These are phyloP conservation scores for Sylvia atricapilla DNA, from an alignment of 2,113 vertebrate genomes.

Conservation along the genomic window DNA sequence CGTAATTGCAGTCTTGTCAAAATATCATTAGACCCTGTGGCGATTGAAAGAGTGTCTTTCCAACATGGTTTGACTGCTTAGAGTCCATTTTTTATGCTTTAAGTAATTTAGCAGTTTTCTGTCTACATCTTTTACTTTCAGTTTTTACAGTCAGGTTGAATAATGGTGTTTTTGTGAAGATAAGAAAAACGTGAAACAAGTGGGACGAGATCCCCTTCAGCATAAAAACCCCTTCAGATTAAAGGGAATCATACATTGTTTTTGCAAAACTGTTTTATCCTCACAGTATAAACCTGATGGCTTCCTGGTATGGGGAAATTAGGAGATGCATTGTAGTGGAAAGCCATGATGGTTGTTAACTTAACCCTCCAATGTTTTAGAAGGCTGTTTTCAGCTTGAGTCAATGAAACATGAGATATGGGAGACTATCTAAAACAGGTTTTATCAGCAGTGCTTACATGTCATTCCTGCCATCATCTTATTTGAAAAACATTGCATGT, in stretches of 20 bases:
- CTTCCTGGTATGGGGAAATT: not conserved
- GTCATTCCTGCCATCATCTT: not conserved
- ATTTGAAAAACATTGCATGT: not conserved
- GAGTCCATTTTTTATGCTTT: not conserved
- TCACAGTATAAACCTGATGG: not conserved
- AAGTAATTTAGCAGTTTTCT: not conserved
- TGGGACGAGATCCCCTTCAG: not conserved
- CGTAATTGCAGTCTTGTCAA: conserved; percentile 55
- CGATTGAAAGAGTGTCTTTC: not conserved
- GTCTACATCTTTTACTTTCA: not conserved
- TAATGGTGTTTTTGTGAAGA: not conserved
- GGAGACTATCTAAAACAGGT: not conserved
- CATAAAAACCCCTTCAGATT: not conserved
- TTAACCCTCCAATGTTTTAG: not conserved
- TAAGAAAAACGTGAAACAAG: not conserved
- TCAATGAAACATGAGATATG: not conserved
- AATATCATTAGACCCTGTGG: conserved; percentile 52
- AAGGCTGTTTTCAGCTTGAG: not conserved
- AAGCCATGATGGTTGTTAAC: not conserved
- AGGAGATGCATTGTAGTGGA: not conserved
- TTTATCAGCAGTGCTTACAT: not conserved
- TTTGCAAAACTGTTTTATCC: not conserved
- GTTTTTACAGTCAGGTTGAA: not conserved
- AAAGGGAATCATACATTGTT: not conserved
- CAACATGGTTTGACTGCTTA: not conserved